phyloP scores from a whole-genome alignment of 1,140 invertebrate species.

The Notospermus geniculatus region DNA sequence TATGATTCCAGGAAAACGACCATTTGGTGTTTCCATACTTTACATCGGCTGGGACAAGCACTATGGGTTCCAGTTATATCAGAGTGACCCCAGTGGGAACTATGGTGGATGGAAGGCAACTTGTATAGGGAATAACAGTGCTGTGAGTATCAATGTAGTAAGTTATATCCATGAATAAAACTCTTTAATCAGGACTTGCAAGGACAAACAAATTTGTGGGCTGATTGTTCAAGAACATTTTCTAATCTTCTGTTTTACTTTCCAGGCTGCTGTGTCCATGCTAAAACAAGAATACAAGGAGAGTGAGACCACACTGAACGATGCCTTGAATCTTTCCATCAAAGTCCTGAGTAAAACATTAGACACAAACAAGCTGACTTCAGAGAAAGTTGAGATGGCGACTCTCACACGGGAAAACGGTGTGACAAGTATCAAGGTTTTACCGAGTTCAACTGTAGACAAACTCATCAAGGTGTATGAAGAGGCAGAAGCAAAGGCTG shows the following conservation, averaged over 20 bases:
- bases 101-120: conserved; percentile 99
- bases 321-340: conserved; percentile 86
- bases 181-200: too few relatives aligned
- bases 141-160: conserved; percentile 68
- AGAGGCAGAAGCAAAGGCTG: conserved; percentile 75
- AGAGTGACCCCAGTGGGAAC: conserved; percentile 99
- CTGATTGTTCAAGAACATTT: too few relatives aligned
- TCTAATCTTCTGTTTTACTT: not conserved
- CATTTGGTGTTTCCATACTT: conserved; percentile 97
- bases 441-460: conserved; percentile 79
- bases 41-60: conserved; percentile 99
- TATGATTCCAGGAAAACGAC: conserved; percentile 75
- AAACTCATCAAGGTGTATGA: conserved; percentile 85
- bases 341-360: conserved; percentile 97
- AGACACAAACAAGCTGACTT: conserved; percentile 95
- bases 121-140: conserved; percentile 98
- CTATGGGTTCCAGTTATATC: conserved; percentile 98
- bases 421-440: conserved; percentile 80
- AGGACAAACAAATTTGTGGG: too few relatives aligned
- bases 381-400: conserved; percentile 75
- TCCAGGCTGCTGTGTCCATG: conserved; percentile 84
- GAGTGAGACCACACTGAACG: conserved; percentile 73
- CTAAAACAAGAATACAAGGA: conserved; percentile 98
- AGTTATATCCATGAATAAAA: too few relatives aligned
- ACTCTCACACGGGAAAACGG: conserved; percentile 62